phyloP scores from a whole-genome alignment of 2,888 invertebrate species.

The Onchidella celtica region DNA sequence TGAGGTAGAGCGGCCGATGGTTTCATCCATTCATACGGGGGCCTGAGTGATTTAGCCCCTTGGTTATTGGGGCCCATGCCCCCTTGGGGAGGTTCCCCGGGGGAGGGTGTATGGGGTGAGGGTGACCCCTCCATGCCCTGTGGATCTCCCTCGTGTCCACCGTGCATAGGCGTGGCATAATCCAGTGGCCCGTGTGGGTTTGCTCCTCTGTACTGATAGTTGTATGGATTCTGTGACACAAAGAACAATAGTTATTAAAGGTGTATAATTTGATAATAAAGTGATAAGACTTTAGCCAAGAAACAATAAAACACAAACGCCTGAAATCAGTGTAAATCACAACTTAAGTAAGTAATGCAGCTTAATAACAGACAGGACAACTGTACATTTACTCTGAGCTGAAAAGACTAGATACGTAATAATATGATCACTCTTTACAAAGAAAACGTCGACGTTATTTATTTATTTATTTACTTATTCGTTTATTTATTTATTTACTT shows the following conservation, averaged over 20 bases:
- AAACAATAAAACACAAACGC: no score
- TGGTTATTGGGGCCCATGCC: constrained; percentile 57
- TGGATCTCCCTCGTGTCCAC: constrained; percentile 53
- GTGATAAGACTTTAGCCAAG: no score
- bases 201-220: constrained; percentile 52
- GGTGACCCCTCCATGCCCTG: constrained; percentile 59
- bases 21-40: constrained; percentile 78
- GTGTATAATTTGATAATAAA: not conserved
- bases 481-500: no score
- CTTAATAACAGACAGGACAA: no score
- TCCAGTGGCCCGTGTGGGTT: constrained; percentile 28
- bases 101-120: constrained; percentile 56
- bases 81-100: constrained; percentile 56
- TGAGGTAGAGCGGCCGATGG: constrained; percentile 67
- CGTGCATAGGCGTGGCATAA: constrained; percentile 36
- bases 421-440: no score
- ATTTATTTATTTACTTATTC: no score
- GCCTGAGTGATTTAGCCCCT: constrained; percentile 68
- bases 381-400: no score
- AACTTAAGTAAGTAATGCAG: no score
- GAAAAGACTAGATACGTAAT: no score
- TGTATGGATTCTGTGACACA: constrained; percentile 47
- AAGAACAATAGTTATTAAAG: not conserved
- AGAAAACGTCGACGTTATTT: no score
- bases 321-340: no score